These are phyloP conservation scores for Drosophila parabipectinata DNA, from an alignment of 1,140 invertebrate species.

Conservation along the genomic window DNA sequence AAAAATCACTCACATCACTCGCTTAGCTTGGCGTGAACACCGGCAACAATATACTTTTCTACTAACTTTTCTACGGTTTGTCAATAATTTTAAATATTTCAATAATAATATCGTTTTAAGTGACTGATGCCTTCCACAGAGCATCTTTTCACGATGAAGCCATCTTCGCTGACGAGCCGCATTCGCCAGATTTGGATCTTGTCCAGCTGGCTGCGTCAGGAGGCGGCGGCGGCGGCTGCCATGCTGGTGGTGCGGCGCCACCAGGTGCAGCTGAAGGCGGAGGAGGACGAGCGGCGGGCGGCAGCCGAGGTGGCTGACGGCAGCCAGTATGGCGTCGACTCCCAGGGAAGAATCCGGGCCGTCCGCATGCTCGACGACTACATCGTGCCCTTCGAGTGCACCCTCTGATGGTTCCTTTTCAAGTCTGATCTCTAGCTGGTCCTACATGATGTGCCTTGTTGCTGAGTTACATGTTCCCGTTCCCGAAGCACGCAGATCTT, in stretches of 20 bases:
- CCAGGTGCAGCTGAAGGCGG: slow-evolving; percentile 18
- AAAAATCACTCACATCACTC: slow-evolving; percentile 20
- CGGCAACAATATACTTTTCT: slow-evolving; percentile 23
- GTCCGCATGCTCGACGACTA: slow-evolving; percentile 66
- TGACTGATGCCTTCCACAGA: not conserved
- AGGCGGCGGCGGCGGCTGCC: slow-evolving; percentile 56
- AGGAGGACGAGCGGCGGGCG: slow-evolving; percentile 12
- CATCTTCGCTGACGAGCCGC: slow-evolving; percentile 42
- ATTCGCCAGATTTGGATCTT: slow-evolving; percentile 65
- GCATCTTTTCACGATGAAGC: slow-evolving; percentile 52
- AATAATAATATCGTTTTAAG: no score
- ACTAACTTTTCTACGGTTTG: slow-evolving; percentile 29
- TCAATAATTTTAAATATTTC: not conserved
- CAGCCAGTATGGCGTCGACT: slow-evolving; percentile 51
- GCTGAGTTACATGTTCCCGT: slow-evolving; percentile 10
- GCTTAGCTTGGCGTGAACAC: not conserved
- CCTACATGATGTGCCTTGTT: not conserved
- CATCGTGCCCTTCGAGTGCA: slow-evolving; percentile 57
- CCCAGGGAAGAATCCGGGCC: slow-evolving; percentile 40
- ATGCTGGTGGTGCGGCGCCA: slow-evolving; percentile 53
- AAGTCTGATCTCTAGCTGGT: not conserved
- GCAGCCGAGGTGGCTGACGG: not conserved
- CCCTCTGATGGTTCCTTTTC: slow-evolving; percentile 17
- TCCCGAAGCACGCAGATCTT: not conserved
- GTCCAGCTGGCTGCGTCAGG: slow-evolving; percentile 60